Base-by-base conservation (phyloP, 2,113 vertebrate species). In the Spilogale gracilis region DNA sequence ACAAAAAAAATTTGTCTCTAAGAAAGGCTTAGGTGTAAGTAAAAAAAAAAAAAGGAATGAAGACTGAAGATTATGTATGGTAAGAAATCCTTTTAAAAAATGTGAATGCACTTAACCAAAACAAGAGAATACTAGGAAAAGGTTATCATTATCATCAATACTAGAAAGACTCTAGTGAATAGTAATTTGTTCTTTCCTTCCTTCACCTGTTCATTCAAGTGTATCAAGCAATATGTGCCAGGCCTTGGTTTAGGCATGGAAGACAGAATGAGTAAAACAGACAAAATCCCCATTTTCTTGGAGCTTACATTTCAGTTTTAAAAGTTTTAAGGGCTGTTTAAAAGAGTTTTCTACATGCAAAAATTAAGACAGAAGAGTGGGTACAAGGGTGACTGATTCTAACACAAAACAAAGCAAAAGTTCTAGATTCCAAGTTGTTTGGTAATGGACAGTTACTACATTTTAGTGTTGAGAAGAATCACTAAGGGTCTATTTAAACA, bases 201-300 rank as follows among this genome's bases (percentile, higher is more conserved):
- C 4, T 96, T 96, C 69, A 86, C n/a, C 67, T 94, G 38, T 48
- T 90, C 79, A 95, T 54, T 82, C 54, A 82, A 93, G 84, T 91
- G 32, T 54, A 23, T 61, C 63, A 30, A 94, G 78, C 5, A 85
- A 11, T 17, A 91, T 25, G 4, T 45, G n/a, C 18, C 58, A 92
- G 17, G 52, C 25, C 79, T 27, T 92, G 32, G 61, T 94, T 90
- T 61, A 95, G 23, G 43, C 25, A 93, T 6, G 14, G 88, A 63
- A 25, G 23, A 92, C 0, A 90, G 32, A 92, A 87, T 30, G 56
- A 87, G 63, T 45, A 54, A 9, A 95, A 92, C 0, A 78, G 61
- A 82, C 54, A 92, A 89, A 97, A 92, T 78, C 8, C 61, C 69
- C 32, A 81, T 79, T 86, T 54, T 61, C 67, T 27, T 82, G 60